Evolutionary conservation across 2,888 invertebrate genomes (phyloP).

Genomic region (Nomada fabriciana): DNA sequence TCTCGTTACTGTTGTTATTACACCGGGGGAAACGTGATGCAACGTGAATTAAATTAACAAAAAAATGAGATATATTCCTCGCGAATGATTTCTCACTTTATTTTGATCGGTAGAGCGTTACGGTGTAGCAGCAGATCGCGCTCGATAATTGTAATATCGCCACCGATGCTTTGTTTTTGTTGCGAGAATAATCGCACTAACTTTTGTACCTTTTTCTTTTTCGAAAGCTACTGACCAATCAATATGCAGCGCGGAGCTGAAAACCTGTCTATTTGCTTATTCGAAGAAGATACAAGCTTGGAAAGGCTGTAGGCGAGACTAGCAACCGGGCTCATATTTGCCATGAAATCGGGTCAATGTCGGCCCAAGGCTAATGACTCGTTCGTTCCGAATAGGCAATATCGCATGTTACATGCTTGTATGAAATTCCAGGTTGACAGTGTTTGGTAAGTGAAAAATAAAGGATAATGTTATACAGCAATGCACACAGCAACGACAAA

Average conservation of each 20-base stretch:
- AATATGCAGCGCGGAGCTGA: neutral
- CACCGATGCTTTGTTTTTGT: neutral
- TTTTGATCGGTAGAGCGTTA: neutral
- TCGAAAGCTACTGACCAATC: too few relatives aligned
- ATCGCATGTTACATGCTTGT: constrained; percentile 45
- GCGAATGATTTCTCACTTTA: neutral
- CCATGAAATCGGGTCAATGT: constrained; percentile 81
- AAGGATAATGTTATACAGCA: too few relatives aligned
- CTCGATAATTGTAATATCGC: constrained; percentile 11
- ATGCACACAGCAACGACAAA: too few relatives aligned
- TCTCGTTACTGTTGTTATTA: neutral
- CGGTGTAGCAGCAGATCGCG: neutral
- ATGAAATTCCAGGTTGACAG: constrained; percentile 20
- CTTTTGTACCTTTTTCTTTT: neutral
- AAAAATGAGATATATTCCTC: neutral
- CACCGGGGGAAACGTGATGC: neutral
- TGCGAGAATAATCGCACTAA: neutral
- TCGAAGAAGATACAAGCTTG: constrained; percentile 31
- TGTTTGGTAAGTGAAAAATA: neutral
- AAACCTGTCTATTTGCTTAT: constrained; percentile 21
- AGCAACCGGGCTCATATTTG: constrained; percentile 63
- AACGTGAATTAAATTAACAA: neutral
- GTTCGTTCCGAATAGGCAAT: constrained; percentile 64
- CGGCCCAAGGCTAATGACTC: constrained; percentile 74
- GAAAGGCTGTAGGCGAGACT: constrained; percentile 37